A percentile compares a stretch with the other conserved stretches of the same genome.
phyloP scores from a whole-genome alignment of 2,113 vertebrate species.

The Seriola quinqueradiata region DNA sequence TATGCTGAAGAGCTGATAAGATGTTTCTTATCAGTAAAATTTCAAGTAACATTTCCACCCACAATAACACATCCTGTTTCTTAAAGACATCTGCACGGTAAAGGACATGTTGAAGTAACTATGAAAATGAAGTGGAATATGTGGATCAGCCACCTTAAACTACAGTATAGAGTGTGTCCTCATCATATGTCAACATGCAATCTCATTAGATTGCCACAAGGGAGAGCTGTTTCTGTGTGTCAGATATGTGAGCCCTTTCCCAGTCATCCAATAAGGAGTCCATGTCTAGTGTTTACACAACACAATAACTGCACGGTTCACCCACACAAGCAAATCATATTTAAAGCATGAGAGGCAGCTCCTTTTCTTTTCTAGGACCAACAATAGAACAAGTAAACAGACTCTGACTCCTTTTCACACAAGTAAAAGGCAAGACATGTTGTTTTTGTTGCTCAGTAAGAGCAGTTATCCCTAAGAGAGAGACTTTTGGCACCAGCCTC shows the following conservation, averaged over 20 bases:
- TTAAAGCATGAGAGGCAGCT: neutral
- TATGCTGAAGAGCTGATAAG: neutral
- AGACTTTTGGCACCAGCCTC: conserved; percentile 55
- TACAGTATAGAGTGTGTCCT: neutral
- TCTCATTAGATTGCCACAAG: conserved; percentile 29
- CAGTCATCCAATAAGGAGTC: conserved; percentile 22
- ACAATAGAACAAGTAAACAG: conserved; percentile 27
- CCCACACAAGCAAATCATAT: conserved; percentile 3
- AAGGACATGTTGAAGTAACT: neutral
- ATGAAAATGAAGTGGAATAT: neutral
- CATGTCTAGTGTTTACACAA: neutral
- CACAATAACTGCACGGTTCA: conserved; percentile 20
- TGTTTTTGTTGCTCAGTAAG: conserved; percentile 54
- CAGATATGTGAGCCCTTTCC: neutral
- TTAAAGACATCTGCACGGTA: neutral
- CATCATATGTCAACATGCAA: neutral
- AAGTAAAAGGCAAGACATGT: conserved; percentile 49
- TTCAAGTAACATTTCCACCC: neutral
- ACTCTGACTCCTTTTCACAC: conserved; percentile 54
- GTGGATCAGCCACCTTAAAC: neutral
- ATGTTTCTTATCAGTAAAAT: neutral
- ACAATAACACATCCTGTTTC: neutral
- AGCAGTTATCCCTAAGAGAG: conserved; percentile 58
- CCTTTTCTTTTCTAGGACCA: neutral
- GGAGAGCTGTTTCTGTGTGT: conserved; percentile 29